Evolutionary conservation across 2,888 invertebrate species (phyloP), one percentile per base, ranked within the genome.

Genomic region (Nomada fabriciana): DNA sequence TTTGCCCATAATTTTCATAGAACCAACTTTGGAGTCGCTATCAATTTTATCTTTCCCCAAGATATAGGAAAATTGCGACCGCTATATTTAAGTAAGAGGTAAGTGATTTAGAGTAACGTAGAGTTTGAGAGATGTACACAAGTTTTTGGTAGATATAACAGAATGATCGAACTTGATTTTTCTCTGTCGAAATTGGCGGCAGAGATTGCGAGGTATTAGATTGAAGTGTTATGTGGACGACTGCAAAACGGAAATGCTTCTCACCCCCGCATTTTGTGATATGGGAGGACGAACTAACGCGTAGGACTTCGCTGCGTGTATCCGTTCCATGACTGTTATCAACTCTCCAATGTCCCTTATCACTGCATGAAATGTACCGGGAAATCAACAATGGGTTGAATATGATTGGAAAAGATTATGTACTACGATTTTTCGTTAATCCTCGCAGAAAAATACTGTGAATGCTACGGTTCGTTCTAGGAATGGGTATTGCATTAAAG

Each of bases 231-330:
- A 69, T 13, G 61, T 18, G 50, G 59, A 64, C 68, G 64, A 76
- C 60, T 60, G 43, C 55, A 64, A 83, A 73, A 76, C 88, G 88
- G 88, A 88, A 88, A 71, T 60, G 77, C 68, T 78, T 47, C 76
- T 84, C 84, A 84, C 87, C 88, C 88, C 86, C 86, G 86, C 88
- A 86, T 76, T 85, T 61, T 20, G 84, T 52, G 88, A 87, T 88
- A 88, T 25, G 78, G 64, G 80, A 72, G 74, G 84, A 72, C 65
- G 81, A 82, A 75, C 60, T 57, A 83, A 85, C 74, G 88, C 88
- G 88, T 88, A 88, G 88, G 88, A 86, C 76, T 88, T 57, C 29
- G 43, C 70, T 61, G 85, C 85, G 79, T 82, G 83, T 88, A 88
- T 88, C 88, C 86, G 88, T 86, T 88, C 78, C 77, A 57, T 52